Base-by-base conservation (phyloP, 2,797 vertebrate species). In the Pyrrhura leucotis region DNA sequence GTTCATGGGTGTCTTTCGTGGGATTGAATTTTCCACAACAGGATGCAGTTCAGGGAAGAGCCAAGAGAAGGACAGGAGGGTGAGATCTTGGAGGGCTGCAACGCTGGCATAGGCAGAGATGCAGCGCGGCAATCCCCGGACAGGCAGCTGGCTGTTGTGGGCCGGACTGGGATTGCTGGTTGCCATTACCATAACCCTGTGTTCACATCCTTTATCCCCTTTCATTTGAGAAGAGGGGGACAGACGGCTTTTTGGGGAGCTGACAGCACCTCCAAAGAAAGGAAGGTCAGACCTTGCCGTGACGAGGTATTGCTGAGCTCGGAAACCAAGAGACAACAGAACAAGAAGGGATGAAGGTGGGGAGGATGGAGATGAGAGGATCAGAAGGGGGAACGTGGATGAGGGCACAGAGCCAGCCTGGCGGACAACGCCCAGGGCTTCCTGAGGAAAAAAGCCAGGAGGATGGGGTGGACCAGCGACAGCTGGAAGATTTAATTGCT, bases 401-500 rank as follows among this genome's bases (percentile, higher is more conserved):
- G 54, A 80, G 83, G 85, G 84, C 91, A 58, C 8, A 0, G 75
- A 95, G 80, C 77, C 88, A 93, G 78, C 71, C 94, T 0, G 4
- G 37, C 1, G 39, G 95, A 91, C 88, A 95, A 90, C 77, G 10
- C 94, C 94, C 94, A 91, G 88, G 91, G 83, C 94, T 97, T 92
- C 86, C 96, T 51, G 42, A 88, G 94, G 83, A 88, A 54, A 77
- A 62, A 35, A 58, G 15, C 14, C 56, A 71, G 8, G 80, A 94
- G 93, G 91, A 97, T 84, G 89, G 94, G 95, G 96, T 93, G 95
- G 94, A 87, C 94, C 68, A 97, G 97, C 95, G 97, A 97, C 98
- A 98, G 98, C 98, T 98, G 98, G 97, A 97, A 97, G 97, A 96
- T 98, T 98, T 98, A 98, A 98, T 98, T 98, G 97, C 98, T 98